Base-by-base conservation (phyloP, 2,888 invertebrate genomes). In the Syrista parreyssii region DNA sequence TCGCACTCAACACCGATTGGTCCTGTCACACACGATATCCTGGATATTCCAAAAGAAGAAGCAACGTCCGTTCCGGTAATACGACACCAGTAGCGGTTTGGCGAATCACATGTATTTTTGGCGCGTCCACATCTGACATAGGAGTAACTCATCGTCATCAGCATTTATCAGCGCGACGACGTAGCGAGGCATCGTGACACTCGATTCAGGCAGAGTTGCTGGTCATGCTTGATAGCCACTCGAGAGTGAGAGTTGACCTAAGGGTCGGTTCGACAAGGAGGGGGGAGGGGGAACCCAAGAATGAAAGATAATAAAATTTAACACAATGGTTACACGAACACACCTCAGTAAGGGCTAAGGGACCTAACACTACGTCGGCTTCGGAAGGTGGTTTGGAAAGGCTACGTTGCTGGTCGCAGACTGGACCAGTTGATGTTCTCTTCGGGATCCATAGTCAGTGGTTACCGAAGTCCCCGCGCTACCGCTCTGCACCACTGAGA, bases 91-190 rank as follows among this genome's bases (percentile, higher is more conserved):
- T 79, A 79, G 76, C 73, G 76, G 78, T 81, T 78, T 76, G 77
- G 78, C 79, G 84, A 82, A 82, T 85, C 83, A 84, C 81, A 83
- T 83, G 84, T 88, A 88, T 88, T 88, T 88, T 87, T 87, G 88
- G 88, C 84, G 77, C 76, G 80, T 81, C 77, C 76, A 69, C 78
- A 74, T 76, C 75, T 75, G 76, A 78, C 78, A 76, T 68, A 73
- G 40, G 35, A 76, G 69, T 73, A 40, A 71, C 75, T 73, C 73
- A n/a, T 74, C 75, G 73, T 73, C 74, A 40, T 78, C 78, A 78
- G 75, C 36, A 78, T 78, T 78, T 75, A 78, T 75, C 77, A 78
- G 34, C 34, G 74, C 40, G 78, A 78, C 73, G 75, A 74, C 75
- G 73, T 75, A 69, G 30, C 69, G 69, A 31, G 23, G 11, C 30